A percentile compares a stretch with the other conserved stretches of the same genome.
phyloP scores from a whole-genome alignment of 2,888 invertebrate species.

The Physocephala rufipes region DNA sequence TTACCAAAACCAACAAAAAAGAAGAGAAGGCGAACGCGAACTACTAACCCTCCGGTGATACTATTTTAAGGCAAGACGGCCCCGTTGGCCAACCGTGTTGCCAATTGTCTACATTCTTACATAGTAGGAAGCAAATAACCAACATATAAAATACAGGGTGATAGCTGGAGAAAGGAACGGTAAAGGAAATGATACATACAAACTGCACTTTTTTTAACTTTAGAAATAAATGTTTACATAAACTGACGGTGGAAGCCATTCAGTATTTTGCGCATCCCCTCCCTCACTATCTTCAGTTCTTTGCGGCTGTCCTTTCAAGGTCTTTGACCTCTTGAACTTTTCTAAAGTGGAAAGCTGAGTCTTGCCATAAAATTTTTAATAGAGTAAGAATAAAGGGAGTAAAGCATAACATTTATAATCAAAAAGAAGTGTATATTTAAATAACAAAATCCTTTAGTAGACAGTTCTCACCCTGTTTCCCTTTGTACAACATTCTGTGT shows the following conservation, averaged over 20 bases:
- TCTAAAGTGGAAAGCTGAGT: background rate
- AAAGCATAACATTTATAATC: background rate
- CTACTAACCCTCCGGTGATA: background rate
- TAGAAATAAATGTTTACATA: background rate
- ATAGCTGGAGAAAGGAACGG: too few relatives aligned
- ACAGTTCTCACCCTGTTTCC: background rate
- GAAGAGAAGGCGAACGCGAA: too few relatives aligned
- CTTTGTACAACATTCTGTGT: background rate
- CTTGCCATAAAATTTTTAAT: background rate
- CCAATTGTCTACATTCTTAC: too few relatives aligned
- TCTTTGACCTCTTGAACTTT: background rate
- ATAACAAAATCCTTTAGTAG: background rate
- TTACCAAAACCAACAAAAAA: background rate
- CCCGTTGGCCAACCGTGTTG: too few relatives aligned
- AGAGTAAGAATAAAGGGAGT: background rate
- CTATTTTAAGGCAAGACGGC: too few relatives aligned
- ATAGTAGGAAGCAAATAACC: too few relatives aligned
- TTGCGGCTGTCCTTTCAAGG: too few relatives aligned
- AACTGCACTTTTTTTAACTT: too few relatives aligned
- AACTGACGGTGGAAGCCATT: background rate
- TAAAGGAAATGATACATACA: too few relatives aligned
- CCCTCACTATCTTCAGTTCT: too few relatives aligned
- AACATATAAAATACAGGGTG: too few relatives aligned
- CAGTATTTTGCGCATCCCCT: background rate
- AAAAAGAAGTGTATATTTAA: background rate